A percentile compares a stretch with the other conserved stretches of the same genome.
phyloP scores from a whole-genome alignment of 2,797 vertebrate species.

The Lutjanus campechanus region DNA sequence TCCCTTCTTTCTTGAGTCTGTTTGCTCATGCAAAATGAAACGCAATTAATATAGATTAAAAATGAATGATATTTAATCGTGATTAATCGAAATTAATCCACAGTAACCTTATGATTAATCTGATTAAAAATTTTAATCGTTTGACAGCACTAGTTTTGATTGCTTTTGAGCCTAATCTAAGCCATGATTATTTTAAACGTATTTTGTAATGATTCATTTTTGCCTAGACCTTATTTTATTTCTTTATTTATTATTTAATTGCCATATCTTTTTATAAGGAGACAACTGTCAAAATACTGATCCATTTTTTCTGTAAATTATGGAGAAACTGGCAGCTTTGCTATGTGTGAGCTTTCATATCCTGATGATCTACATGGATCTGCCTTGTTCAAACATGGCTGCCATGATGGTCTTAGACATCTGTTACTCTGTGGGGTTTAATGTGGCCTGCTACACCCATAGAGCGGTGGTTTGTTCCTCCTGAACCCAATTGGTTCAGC shows the following conservation, averaged over 20 bases:
- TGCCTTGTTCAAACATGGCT: constrained; percentile 60
- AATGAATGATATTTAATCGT: no score
- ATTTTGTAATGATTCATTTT: background rate
- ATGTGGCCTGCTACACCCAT: constrained; percentile 47
- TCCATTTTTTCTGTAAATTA: background rate
- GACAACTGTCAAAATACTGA: background rate
- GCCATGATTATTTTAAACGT: background rate
- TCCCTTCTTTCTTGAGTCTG: no score
- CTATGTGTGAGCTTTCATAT: background rate
- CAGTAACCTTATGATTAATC: no score
- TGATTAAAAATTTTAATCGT: no score
- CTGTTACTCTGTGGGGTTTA: constrained; percentile 70
- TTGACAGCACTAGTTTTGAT: no score
- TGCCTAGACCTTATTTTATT: background rate
- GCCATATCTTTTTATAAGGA: background rate
- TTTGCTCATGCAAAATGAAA: no score
- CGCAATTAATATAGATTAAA: no score
- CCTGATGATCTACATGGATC: constrained; percentile 31
- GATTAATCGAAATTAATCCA: no score
- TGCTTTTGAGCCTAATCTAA: background rate
- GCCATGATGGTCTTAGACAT: constrained; percentile 61
- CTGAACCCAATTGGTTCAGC: constrained; percentile 21
- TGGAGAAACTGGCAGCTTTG: constrained; percentile 12
- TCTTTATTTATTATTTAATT: background rate
- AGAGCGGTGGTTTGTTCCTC: constrained; percentile 40